Base-by-base conservation (phyloP, 2,888 invertebrate species). In the Papilio demoleus region DNA sequence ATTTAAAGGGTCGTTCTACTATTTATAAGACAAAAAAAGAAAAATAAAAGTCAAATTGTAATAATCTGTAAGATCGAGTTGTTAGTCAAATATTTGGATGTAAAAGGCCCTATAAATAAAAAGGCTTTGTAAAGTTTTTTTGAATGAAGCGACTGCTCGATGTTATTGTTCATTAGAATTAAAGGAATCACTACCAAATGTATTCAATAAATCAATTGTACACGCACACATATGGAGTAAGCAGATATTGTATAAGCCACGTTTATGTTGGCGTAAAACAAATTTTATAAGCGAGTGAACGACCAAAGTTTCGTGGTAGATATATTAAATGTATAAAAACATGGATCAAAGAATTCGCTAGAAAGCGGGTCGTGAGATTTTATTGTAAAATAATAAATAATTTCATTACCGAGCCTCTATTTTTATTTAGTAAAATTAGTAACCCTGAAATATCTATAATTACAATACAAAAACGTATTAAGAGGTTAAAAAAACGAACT, bases 161-260 rank as follows among this genome's bases (percentile, higher is more conserved):
- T 72, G 77, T 53, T 77, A 77, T 79, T 79, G 83, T 81, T 84
- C 74, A 81, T 79, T 84, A 84, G 84, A 80, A 81, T 82, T 77
- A 80, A 81, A 79, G 79, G 80, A 77, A 78, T 81, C 78, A 68
- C 73, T 75, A 79, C 83, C 83, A 85, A 84, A 85, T 85, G 85
- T 88, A 87, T 83, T 84, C 87, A 85, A 81, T 83, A 83, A 85
- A 82, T 78, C 76, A 75, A 78, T 80, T 77, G 79, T 82, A 81
- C 85, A 87, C 90, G 91, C 91, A 90, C 90, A 59, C 65, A 69
- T 65, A 61, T 65, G 56, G 56, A 65, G 70, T 66, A 71, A 73
- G 67, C 74, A 75, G 69, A 71, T 70, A 77, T 76, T 75, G 62
- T 76, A 76, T 70, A 50, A 66, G 59, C 67, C 53, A 70, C 71